phyloP scores from a whole-genome alignment of 2,113 vertebrate species.

The Anolis carolinensis region DNA sequence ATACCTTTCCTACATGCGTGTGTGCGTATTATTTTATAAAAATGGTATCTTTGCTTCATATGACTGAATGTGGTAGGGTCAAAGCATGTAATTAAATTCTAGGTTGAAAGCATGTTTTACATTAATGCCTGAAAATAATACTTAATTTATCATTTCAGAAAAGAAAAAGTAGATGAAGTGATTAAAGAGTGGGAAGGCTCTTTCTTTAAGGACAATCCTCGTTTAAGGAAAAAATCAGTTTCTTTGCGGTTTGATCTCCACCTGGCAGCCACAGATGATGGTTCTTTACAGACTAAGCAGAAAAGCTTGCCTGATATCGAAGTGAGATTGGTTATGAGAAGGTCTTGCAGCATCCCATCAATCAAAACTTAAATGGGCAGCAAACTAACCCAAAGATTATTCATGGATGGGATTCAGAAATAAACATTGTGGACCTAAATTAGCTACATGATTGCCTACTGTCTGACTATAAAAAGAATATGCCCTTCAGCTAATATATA shows the following conservation, averaged over 20 bases:
- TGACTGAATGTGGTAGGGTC: background rate
- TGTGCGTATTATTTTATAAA: background rate
- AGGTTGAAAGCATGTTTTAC: background rate
- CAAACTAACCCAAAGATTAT: conserved; percentile 40
- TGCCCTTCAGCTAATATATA: conserved; percentile 15
- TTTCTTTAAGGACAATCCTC: conserved; percentile 97
- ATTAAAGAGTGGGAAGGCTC: conserved; percentile 98
- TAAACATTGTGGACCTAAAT: conserved; percentile 20
- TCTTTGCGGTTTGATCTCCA: conserved; percentile 96
- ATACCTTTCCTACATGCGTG: background rate
- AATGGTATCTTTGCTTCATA: background rate
- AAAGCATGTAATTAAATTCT: conserved; percentile 17
- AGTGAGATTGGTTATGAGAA: conserved; percentile 93
- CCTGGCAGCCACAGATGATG: conserved; percentile 86
- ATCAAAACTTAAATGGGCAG: conserved; percentile 79
- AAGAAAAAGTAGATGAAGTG: conserved; percentile 94
- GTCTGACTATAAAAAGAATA: conserved; percentile 27
- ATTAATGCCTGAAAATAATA: conserved; percentile 2
- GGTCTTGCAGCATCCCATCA: conserved; percentile 91
- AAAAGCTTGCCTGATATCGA: conserved; percentile 91
- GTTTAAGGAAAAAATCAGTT: conserved; percentile 93
- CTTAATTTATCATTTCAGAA: conserved; percentile 80
- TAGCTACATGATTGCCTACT: conserved; percentile 1
- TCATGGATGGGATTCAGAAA: conserved; percentile 26
- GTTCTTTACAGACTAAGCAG: conserved; percentile 80